Percentiles rank a stretch among this genome's conserved stretches.
Conservation (phyloP, 92 coral and sea anemone genomes). For the Paragorgia papillata region DNA sequence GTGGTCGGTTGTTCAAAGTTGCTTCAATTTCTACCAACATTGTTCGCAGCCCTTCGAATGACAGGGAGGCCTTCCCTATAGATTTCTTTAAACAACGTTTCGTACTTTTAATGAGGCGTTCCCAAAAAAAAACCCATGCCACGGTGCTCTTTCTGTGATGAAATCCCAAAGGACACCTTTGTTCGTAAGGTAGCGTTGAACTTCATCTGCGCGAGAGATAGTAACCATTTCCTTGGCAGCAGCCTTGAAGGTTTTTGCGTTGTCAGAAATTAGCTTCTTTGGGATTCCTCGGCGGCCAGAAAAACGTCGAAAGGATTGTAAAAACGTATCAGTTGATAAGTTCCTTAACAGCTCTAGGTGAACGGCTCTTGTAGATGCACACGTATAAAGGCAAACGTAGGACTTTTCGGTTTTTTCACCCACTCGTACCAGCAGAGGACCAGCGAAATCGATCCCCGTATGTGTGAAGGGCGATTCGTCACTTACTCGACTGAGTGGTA, state of each 20-base stretch:
- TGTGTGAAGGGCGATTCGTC: constrained; percentile 8
- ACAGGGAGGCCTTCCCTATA: too few species aligned
- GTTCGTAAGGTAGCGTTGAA: too few species aligned
- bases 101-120: too few species aligned
- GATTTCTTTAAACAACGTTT: too few species aligned
- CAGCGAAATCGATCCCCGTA: constrained; percentile 23
- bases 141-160: constrained; percentile 47
- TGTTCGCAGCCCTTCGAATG: too few species aligned
- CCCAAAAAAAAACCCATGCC: constrained; percentile 48
- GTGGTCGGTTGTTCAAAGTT: too few species aligned
- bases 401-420: neutral
- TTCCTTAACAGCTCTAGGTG: constrained; percentile 2
- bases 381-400: constrained; percentile 5
- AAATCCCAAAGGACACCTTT: too few species aligned
- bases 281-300: constrained; percentile 40
- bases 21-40: too few species aligned
- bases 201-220: too few species aligned
- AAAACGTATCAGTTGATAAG: constrained; percentile 22
- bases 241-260: constrained; percentile 44
- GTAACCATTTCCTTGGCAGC: too few species aligned
- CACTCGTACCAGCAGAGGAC: constrained; percentile 1
- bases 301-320: constrained; percentile 46
- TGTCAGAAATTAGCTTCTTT: constrained; percentile 11
- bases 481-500: constrained; percentile 9
- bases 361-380: constrained; percentile 4